A percentile compares a stretch with the other conserved stretches of the same genome.
Evolutionary conservation across 2,797 vertebrate genomes (phyloP).

Genomic region (Anas capensis): DNA sequence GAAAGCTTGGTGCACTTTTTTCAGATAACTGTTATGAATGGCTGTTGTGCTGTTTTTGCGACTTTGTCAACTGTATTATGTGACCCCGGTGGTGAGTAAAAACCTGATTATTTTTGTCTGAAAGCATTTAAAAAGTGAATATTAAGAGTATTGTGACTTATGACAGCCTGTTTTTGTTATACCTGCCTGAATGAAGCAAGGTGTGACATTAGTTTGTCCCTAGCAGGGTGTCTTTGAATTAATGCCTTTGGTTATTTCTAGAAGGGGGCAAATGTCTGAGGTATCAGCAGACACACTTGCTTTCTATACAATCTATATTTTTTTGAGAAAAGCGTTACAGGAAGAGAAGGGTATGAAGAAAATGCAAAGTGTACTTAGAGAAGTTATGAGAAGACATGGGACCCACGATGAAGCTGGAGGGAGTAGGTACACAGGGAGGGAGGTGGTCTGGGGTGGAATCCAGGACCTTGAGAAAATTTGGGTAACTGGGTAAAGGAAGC

Average conservation of each 20-base stretch:
- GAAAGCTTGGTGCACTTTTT: neutral
- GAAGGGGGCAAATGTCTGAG: neutral
- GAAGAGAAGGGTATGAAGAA: neutral
- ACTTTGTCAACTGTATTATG: slow-evolving; percentile 47
- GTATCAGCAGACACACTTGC: neutral
- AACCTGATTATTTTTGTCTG: neutral
- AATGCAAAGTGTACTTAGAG: neutral
- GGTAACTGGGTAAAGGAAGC: neutral
- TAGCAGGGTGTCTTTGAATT: neutral
- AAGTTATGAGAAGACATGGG: neutral
- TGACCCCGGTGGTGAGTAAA: slow-evolving; percentile 51
- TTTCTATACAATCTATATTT: neutral
- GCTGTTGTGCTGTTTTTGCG: slow-evolving; percentile 49
- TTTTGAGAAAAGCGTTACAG: neutral
- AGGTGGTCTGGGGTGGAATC: neutral
- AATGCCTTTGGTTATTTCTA: neutral
- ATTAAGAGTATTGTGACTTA: neutral
- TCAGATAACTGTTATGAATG: slow-evolving; percentile 59
- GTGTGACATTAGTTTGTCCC: neutral
- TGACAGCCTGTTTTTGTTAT: neutral
- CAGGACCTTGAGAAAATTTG: neutral
- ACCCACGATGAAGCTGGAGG: neutral
- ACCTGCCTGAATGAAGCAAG: neutral
- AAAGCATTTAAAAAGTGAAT: neutral
- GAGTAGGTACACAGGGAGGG: neutral